Conservation (phyloP, 2,113 vertebrate genomes). For the Nymphicus hollandicus region DNA sequence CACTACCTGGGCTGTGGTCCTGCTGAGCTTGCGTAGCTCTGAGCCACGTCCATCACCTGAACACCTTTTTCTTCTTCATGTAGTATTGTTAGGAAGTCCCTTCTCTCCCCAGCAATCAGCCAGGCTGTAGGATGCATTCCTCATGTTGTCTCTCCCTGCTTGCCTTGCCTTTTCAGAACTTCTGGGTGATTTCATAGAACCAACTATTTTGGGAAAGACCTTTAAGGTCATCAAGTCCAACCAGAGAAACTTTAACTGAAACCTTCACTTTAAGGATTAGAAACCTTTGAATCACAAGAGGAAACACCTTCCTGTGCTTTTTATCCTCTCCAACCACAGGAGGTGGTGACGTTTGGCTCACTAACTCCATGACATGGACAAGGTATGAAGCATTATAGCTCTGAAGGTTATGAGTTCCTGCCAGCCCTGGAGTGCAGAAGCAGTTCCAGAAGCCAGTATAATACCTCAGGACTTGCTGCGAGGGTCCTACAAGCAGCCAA, state of each 20-base stretch:
- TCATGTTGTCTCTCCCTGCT: neutral
- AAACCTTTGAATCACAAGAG: neutral
- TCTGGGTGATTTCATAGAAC: neutral
- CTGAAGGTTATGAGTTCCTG: neutral
- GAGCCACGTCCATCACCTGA: neutral
- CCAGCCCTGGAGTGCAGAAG: neutral
- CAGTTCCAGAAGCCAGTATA: neutral
- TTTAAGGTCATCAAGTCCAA: neutral
- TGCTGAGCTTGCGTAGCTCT: neutral
- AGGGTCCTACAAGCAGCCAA: neutral
- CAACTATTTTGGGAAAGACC: neutral
- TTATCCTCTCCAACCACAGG: neutral
- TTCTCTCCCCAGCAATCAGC: neutral
- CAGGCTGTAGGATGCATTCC: neutral
- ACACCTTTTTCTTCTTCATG: neutral
- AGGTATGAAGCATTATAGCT: neutral
- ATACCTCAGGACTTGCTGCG: neutral
- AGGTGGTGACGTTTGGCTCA: neutral
- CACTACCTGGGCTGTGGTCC: neutral
- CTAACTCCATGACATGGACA: rapidly evolving
- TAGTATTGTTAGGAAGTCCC: neutral
- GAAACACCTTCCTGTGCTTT: neutral
- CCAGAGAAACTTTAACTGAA: neutral
- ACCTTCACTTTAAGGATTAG: neutral
- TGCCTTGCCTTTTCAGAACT: neutral